These are phyloP conservation scores for Cynoglossus semilaevis DNA, from an alignment of 2,113 vertebrate genomes.

Conservation along the genomic window DNA sequence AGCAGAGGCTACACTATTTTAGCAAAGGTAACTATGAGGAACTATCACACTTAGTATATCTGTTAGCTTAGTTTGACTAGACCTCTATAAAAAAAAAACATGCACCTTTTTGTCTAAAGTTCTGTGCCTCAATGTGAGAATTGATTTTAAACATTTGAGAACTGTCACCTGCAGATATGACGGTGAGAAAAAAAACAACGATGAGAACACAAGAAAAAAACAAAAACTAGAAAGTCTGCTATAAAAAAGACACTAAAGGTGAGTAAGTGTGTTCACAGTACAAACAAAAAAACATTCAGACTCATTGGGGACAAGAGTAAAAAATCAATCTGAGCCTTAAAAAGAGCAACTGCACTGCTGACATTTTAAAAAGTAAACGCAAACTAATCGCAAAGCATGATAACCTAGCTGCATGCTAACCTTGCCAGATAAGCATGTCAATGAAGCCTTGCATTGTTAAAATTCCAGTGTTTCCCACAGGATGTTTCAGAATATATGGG, in stretches of 20 bases:
- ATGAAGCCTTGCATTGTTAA: conserved; percentile 73
- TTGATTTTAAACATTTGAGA: conserved; percentile 68
- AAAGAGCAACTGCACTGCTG: conserved; percentile 33
- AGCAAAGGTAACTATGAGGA: conserved; percentile 37
- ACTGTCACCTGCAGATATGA: conserved; percentile 69
- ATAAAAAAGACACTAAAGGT: no score
- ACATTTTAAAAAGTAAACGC: conserved; percentile 30
- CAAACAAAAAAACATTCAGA: conserved; percentile 40
- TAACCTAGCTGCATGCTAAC: conserved; percentile 51
- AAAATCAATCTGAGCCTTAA: conserved; percentile 16
- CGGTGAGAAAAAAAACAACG: conserved; percentile 63
- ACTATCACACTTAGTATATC: conserved; percentile 32
- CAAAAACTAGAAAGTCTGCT: no score
- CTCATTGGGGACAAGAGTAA: conserved; percentile 17
- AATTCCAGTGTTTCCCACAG: no score
- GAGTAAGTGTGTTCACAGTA: conserved; percentile 8
- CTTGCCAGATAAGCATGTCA: conserved; percentile 29
- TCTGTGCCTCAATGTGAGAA: conserved; percentile 64
- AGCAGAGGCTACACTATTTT: conserved; percentile 14
- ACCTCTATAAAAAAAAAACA: conserved; percentile 23
- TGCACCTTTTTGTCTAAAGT: conserved; percentile 74
- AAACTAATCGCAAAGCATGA: conserved; percentile 60
- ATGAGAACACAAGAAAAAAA: no score
- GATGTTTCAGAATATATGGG: no score
- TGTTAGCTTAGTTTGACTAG: conserved; percentile 18